Percentiles rank a stretch among this genome's conserved stretches.
These are phyloP conservation scores for Lepidocyrtinus sp. DNA, from an alignment of 2,888 invertebrate species.

Conservation along the genomic window DNA sequence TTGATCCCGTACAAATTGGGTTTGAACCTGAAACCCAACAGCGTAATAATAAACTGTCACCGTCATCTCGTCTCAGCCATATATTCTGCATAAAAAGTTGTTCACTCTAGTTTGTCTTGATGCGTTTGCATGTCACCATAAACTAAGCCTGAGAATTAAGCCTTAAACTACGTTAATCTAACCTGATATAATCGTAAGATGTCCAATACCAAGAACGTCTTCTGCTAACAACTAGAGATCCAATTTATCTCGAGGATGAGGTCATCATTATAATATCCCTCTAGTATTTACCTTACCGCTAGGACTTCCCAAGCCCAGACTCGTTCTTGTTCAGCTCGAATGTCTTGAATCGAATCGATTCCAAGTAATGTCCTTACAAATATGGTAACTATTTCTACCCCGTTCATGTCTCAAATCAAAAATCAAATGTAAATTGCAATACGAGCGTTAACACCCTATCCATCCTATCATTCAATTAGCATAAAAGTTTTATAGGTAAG, in stretches of 20 bases:
- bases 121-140: too few species aligned
- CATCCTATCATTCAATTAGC: slow-evolving; percentile 16
- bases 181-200: too few species aligned
- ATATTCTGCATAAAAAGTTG: too few species aligned
- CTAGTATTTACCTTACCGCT: not conserved
- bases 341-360: not conserved
- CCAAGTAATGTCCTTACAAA: slow-evolving; percentile 3
- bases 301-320: not conserved
- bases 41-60: too few species aligned
- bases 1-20: too few species aligned
- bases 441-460: not conserved
- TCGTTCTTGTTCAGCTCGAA: not conserved
- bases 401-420: not conserved
- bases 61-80: too few species aligned
- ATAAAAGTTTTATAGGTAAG: slow-evolving; percentile 13
- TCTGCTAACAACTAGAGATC: not conserved
- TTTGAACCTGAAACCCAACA: too few species aligned
- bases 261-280: slow-evolving; percentile 1
- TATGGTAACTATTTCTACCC: not conserved
- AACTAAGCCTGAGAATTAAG: too few species aligned
- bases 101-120: not conserved
- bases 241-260: slow-evolving; percentile 10
- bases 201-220: not conserved
- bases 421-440: not conserved
- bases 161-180: too few species aligned